phyloP scores from a whole-genome alignment of 2,888 invertebrate species.

The Meteorus cinctellus region DNA sequence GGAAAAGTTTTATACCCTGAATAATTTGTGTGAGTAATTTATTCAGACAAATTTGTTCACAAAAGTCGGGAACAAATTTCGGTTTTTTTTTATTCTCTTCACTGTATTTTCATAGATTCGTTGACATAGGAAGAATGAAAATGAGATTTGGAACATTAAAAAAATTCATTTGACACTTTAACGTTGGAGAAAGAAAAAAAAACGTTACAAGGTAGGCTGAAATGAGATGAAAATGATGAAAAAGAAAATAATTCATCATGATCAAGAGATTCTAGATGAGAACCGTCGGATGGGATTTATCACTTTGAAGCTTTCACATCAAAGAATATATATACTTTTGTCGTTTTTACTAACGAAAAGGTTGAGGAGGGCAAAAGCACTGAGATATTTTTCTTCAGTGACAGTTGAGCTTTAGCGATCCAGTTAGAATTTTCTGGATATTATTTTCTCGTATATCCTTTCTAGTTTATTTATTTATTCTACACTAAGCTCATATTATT shows the following conservation, averaged over 20 bases:
- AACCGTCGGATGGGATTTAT: neutral
- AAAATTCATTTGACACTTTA: neutral
- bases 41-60: no score
- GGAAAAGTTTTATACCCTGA: no score
- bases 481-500: neutral
- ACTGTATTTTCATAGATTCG: neutral
- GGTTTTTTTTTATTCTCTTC: neutral
- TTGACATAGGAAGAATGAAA: neutral
- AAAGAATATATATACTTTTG: constrained; percentile 9
- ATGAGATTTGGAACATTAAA: neutral
- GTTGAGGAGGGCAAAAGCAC: neutral
- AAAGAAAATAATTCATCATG: constrained; percentile 10
- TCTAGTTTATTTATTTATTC: neutral
- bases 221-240: neutral
- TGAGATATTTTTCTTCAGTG: constrained; percentile 14
- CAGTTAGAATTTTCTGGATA: constrained; percentile 17
- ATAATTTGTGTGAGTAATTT: no score
- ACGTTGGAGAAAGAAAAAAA: constrained; percentile 12
- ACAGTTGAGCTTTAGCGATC: constrained; percentile 20
- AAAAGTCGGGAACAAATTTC: no score
- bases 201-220: neutral
- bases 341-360: neutral
- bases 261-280: neutral
- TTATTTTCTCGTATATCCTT: neutral
- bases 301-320: constrained; percentile 18